phyloP scores from a whole-genome alignment of 2,113 vertebrate species.

The Accipiter cooperii region DNA sequence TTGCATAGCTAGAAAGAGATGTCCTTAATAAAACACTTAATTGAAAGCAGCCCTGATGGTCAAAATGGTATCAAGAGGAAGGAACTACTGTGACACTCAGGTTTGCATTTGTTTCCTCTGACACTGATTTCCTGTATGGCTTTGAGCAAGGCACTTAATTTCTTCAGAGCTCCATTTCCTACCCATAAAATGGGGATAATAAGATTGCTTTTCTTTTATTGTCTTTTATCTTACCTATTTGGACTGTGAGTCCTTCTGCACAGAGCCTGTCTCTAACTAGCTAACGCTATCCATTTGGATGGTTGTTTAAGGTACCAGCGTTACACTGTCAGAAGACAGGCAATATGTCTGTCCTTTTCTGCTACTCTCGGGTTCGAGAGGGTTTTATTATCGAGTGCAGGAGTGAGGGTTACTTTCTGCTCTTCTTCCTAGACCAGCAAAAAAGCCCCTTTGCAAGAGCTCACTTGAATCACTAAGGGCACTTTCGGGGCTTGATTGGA shows the following conservation, averaged over 20 bases:
- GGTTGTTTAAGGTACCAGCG: not conserved
- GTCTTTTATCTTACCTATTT: not conserved
- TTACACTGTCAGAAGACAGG: not conserved
- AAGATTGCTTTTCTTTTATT: not conserved
- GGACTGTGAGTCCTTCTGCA: not conserved
- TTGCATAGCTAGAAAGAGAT: not conserved
- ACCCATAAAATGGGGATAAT: not conserved
- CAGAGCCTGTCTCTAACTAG: not conserved
- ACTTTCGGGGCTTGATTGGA: not conserved
- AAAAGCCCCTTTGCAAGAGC: not conserved
- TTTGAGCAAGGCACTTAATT: conserved; percentile 33
- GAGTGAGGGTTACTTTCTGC: not conserved
- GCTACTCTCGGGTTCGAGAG: not conserved
- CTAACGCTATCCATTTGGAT: not conserved
- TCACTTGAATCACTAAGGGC: not conserved
- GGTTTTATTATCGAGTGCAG: not conserved
- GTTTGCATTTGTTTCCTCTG: conserved; percentile 25
- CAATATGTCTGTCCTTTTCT: not conserved
- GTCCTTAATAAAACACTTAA: conserved; percentile 30
- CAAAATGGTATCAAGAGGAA: conserved; percentile 10
- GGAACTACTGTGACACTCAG: conserved; percentile 17
- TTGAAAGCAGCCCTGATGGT: conserved; percentile 35
- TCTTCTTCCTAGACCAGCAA: not conserved
- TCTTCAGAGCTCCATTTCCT: conserved; percentile 34
- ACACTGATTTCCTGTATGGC: conserved; percentile 50